Base-by-base conservation (phyloP, 2,888 invertebrate species). In the Rambutsinella grinnellia region DNA sequence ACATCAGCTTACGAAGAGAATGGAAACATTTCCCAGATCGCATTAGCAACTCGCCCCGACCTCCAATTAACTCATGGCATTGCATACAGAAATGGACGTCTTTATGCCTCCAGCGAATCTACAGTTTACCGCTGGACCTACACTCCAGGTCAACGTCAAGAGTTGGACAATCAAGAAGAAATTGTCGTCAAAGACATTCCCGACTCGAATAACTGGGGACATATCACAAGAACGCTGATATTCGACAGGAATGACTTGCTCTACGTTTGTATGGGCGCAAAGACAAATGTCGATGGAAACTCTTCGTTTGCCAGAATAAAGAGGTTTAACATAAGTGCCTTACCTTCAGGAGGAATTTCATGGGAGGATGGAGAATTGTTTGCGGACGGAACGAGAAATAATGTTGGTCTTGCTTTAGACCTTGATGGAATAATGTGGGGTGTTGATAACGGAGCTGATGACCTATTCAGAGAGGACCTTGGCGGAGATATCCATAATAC, bases 21-120 rank as follows among this genome's bases (percentile, higher is more conserved):
- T 3, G 15, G 17, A 15, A 46, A 46, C 46, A 46, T 6, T n/a
- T n/a, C 46, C 2, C 3, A n/a, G 3, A 46, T 46, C 15, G 8
- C 17, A n/a, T n/a, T n/a, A n/a, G n/a, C n/a, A n/a, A 17, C 15
- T 17, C 15, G 17, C 8, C 46, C 8, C 8, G 46, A 46, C 3
- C 46, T 46, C 13, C 36, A 53, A n/a, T 2, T 36, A 5, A 53
- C 65, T 23, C 83, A 83, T 51, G 81, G 81, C 2, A 21, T 83
- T 17, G 70, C 77, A 0, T 78, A 65, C 47, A 28, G 56, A 3
- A 10, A 56, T 6, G 79, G 78, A 1, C 82, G 26, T 36, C 27
- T 83, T 19, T 83, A 83, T 54, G 81, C 81, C 6, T 79, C 79
- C 24, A 69, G 66, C 46, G 5, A 62, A 3, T 36, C 70, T 3